Evolutionary conservation across 2,797 vertebrate genomes (phyloP), one percentile per base, ranked within the genome.

Genomic region (Pterois miles): DNA sequence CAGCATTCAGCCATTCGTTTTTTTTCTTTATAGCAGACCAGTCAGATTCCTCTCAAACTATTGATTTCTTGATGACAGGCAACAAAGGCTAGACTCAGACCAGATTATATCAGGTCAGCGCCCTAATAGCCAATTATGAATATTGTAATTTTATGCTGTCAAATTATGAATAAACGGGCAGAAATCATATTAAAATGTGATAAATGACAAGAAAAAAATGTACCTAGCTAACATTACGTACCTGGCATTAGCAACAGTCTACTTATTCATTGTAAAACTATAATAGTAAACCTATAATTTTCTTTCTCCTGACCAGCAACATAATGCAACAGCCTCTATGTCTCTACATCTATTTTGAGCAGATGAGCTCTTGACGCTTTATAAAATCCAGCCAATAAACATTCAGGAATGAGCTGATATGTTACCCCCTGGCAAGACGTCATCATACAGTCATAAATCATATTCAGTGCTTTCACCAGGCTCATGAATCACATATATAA

Each of bases 331-430:
- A 38, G 66, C 60, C 8, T 74, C 76, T 58, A 57, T 43, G 48
- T 86, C 54, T 70, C 23, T 34, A 33, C 20, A 40, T 89, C 86
- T 93, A 93, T 92, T 94, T 86, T 82, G 65, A 88, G 88, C 56
- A n/a, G 68, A 82, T 88, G 91, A 91, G 73, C 46, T 76, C 36
- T 65, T 56, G 66, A 66, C 71, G 57, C 85, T 86, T 88, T 74
- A 63, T 78, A 67, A 86, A 83, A 84, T 85, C 60, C 38, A 83
- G 60, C 77, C 80, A 78, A 82, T 87, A 82, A 88, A 87, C 77
- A 74, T 71, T 60, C 27, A 72, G 84, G 82, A 86, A 88, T 81
- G 76, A 67, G 22, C 29, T 65, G 68, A 82, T 73, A 63, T 9
- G 62, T 76, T 69, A 20, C 72, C 60, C 53, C 57, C 62, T 68